Evolutionary conservation across 2,113 vertebrate species (phyloP), one percentile per base, ranked within the genome.

Genomic region (Melanostigma gelatinosum): DNA sequence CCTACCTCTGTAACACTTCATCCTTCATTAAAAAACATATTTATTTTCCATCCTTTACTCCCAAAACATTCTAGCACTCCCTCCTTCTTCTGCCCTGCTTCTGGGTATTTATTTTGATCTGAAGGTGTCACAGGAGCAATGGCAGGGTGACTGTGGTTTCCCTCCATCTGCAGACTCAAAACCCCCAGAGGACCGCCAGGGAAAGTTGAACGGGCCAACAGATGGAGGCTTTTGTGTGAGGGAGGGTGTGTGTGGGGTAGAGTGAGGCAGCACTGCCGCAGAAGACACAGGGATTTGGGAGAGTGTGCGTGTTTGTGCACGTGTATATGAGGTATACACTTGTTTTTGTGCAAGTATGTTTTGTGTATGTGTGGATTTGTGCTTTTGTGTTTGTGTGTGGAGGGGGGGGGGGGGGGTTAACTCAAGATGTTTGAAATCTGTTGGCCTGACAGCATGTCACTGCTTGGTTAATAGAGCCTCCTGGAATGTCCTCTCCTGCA

Each of bases 401-500:
- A 38, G 3, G 29, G 32, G 32, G 20, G 55, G 50, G 58, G 66
- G 42, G 38, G 75, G 38, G 84, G 88, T 91, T 85, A 93, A 88
- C 86, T 91, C 91, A 89, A 89, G 85, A 90, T 91, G 91, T 83
- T 93, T 91, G 73, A 94, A 93, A 92, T 87, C 91, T 92, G 92
- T 88, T 87, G 70, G 82, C 42, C 84, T 90, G 90, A 89, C 83
- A 86, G 89, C 55, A 13, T 88, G 87, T 88, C 79, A 85, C 84
- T 72, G 83, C 91, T 87, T 86, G 87, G 89, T 95, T 94, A 95
- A 94, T 90, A 76, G 88, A 93, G 93, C 93, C 90, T 90, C 90
- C 84, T 93, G 93, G 94, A 95, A 95, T 94, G 94, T 93, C 83
- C 85, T 88, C 88, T 94, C 92, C 92, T 94, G 91, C 89, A 81